Evolutionary conservation across 1,140 invertebrate genomes (phyloP).

Genomic region (Drosophila subobscura): DNA sequence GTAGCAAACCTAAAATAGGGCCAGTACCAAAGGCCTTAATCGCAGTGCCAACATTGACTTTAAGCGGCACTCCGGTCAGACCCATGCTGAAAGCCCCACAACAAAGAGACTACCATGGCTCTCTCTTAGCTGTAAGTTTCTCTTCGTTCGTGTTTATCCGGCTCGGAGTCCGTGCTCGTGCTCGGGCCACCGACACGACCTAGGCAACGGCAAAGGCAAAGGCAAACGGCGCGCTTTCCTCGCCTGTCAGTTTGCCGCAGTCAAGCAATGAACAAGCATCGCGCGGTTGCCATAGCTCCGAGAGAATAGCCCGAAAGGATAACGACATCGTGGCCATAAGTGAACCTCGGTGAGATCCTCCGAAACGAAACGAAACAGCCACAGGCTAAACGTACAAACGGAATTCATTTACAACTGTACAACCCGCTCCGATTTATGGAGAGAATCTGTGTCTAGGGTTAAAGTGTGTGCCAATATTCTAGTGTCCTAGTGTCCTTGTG

Average conservation of each 20-base stretch:
- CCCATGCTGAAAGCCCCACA: neutral
- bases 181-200: constrained; percentile 52
- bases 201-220: constrained; percentile 36
- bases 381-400: constrained; percentile 15
- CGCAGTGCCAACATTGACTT: constrained; percentile 25
- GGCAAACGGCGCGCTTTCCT: constrained; percentile 45
- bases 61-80: constrained; percentile 2
- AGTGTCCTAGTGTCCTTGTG: constrained; percentile 14
- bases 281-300: constrained; percentile 35
- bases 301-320: constrained; percentile 40
- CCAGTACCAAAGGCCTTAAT: constrained; percentile 33
- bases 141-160: constrained; percentile 55
- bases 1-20: constrained; percentile 44
- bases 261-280: constrained; percentile 70
- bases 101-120: constrained; percentile 28
- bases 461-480: neutral
- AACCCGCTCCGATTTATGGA: no score
- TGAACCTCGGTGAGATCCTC: constrained; percentile 20
- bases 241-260: constrained; percentile 73
- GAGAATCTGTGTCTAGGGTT: no score
- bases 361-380: constrained; percentile 13
- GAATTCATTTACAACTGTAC: no score
- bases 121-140: constrained; percentile 33
- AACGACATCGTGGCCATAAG: constrained; percentile 12
- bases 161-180: constrained; percentile 27